Conservation (phyloP, 2,797 vertebrate species). For the Tamandua tetradactyla region DNA sequence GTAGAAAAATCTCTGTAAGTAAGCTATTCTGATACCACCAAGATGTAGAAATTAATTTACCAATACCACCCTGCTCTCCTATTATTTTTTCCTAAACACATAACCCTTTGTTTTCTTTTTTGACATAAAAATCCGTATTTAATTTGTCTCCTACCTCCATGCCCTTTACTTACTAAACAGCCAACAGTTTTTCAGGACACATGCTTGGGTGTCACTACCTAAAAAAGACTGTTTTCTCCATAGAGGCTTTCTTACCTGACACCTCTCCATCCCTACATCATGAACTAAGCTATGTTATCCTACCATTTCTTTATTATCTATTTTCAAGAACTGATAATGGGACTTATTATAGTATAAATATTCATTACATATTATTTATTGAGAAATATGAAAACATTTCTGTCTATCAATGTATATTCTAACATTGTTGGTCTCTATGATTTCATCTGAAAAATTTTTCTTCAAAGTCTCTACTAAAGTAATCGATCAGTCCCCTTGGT, state of each 20-base stretch:
- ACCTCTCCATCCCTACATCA: neutral
- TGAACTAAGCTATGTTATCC: neutral
- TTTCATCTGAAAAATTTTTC: constrained; percentile 45
- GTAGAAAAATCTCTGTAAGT: neutral
- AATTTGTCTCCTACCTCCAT: accelerated
- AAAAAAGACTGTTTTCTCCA: neutral
- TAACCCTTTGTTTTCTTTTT: neutral
- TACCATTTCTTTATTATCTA: neutral
- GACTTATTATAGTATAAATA: neutral
- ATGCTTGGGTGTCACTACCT: neutral
- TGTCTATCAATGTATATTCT: neutral
- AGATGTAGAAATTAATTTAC: neutral
- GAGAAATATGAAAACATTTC: neutral
- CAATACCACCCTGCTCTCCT: neutral
- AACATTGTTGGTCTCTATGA: neutral
- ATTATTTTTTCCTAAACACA: neutral
- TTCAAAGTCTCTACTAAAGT: neutral
- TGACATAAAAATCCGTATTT: neutral
- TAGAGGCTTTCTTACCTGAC: neutral
- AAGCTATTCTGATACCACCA: neutral
- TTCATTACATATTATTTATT: neutral
- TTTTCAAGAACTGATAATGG: neutral
- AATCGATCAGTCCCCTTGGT: neutral
- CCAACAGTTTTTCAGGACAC: neutral
- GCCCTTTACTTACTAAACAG: neutral